A percentile compares a stretch with the other conserved stretches of the same genome.
phyloP scores from a whole-genome alignment of 2,888 invertebrate species.

The Ormyrus rosae region DNA sequence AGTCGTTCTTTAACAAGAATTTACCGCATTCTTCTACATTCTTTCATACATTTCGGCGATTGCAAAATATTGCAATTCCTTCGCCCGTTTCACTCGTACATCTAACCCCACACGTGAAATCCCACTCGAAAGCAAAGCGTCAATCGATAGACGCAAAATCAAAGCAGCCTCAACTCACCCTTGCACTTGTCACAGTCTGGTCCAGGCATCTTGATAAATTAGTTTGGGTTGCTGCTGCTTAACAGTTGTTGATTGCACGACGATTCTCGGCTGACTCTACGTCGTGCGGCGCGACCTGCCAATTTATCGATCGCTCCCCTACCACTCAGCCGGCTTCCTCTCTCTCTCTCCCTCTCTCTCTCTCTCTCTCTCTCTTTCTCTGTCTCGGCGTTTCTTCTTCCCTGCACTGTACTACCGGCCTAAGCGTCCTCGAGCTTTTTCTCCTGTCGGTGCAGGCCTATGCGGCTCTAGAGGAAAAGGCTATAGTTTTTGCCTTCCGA shows the following conservation, averaged over 20 bases:
- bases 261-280: slow-evolving; percentile 61
- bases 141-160: neutral
- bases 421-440: too few relatives aligned
- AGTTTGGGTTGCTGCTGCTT: slow-evolving; percentile 40
- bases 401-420: too few relatives aligned
- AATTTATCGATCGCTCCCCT: slow-evolving; percentile 69
- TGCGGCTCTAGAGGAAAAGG: too few relatives aligned
- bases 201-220: slow-evolving; percentile 68
- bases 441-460: too few relatives aligned
- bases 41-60: too few relatives aligned
- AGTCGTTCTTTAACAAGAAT: too few relatives aligned
- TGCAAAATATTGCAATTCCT: neutral
- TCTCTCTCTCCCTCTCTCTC: slow-evolving; percentile 4
- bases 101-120: neutral
- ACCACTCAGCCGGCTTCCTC: neutral
- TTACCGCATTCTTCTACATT: too few relatives aligned
- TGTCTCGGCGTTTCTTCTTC: slow-evolving; percentile 15
- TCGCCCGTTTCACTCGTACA: neutral
- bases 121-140: too few relatives aligned
- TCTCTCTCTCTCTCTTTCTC: neutral
- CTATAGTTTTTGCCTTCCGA: too few relatives aligned
- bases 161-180: slow-evolving; percentile 62
- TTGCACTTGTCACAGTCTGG: slow-evolving; percentile 72
- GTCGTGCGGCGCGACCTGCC: slow-evolving; percentile 59
- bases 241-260: slow-evolving; percentile 53